Evolutionary conservation across 2,888 invertebrate genomes (phyloP), one percentile per base, ranked within the genome.

Genomic region (Neelides folsomi): DNA sequence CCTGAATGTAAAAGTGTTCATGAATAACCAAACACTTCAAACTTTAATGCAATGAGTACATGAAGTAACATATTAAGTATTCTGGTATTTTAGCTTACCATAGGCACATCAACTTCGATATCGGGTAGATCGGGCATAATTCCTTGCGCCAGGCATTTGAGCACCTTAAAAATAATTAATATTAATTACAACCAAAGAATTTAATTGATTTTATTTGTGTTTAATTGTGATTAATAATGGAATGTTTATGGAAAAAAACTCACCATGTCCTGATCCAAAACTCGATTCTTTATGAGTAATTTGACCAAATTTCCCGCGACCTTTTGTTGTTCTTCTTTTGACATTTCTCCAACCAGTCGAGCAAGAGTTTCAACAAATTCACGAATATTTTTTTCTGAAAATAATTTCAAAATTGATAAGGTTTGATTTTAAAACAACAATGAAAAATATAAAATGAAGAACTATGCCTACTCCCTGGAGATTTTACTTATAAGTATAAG

Each of bases 121-220:
- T 62, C 62, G 34, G 59, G 60, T 51, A 64, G 54, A 43, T 64
- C 64, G 16, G 53, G 47, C 34, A 64, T 53, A 36, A 61, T 57
- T 43, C 62, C 62, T 50, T 59, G 50, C 48, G 50, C 48, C 37
- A 64, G 47, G 46, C 53, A 37, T 19, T 52, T 53, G 38, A 62
- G 46, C 43, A 60, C 58, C 63, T 63, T 38, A 1, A 49, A 12
- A 13, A 36, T 8, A n/a, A 36, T 15, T 42, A 27, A 39, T 40
- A 39, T 47, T 47, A 47, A 16, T 9, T 10, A 16, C 37, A 13
- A 16, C 16, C 3, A 20, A 42, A 13, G 18, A 15, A 40, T 47
- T 38, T 18, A 39, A 47, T 47, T 19, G 12, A 15, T 35, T n/a
- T n/a, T n/a, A n/a, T n/a, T n/a, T n/a, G n/a, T n/a, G n/a, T n/a